These are phyloP conservation scores for Microtus richardsoni DNA, from an alignment of 2,113 vertebrate species.

Conservation along the genomic window DNA sequence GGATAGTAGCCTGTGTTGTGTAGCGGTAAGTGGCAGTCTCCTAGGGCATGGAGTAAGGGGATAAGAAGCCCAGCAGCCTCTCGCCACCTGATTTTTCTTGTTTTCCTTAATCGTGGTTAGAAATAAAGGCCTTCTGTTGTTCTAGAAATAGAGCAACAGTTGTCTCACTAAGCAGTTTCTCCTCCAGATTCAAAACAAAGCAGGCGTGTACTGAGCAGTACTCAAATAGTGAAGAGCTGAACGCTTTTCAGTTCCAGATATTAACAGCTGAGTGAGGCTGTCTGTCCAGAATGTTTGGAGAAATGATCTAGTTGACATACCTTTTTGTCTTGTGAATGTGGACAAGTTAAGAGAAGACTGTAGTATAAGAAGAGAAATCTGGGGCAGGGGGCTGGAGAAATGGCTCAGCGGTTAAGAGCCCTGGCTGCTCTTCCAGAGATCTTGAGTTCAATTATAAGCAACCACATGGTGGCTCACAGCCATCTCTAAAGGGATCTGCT, in stretches of 20 bases:
- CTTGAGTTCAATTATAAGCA: too few species aligned
- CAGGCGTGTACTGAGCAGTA: not conserved
- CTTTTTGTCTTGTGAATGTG: not conserved
- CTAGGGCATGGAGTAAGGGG: not conserved
- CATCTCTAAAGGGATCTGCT: too few species aligned
- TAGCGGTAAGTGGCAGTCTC: not conserved
- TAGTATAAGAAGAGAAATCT: not conserved
- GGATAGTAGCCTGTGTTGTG: not conserved
- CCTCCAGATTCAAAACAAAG: not conserved
- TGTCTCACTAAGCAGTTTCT: not conserved
- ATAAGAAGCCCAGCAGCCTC: not conserved
- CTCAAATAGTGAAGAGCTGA: not conserved
- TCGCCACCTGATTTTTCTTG: not conserved
- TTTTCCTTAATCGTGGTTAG: not conserved
- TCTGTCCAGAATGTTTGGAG: not conserved
- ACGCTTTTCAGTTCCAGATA: not conserved
- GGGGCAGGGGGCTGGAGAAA: too few species aligned
- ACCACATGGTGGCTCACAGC: too few species aligned
- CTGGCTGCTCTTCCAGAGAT: too few species aligned
- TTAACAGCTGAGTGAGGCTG: not conserved
- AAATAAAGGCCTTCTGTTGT: conserved; percentile 10
- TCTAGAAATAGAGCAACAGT: not conserved
- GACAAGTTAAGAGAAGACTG: not conserved
- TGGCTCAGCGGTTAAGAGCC: too few species aligned
- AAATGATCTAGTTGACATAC: not conserved